A percentile compares a stretch with the other conserved stretches of the same genome.
These are phyloP conservation scores for Junco hyemalis DNA, from an alignment of 2,113 vertebrate species.

Conservation along the genomic window DNA sequence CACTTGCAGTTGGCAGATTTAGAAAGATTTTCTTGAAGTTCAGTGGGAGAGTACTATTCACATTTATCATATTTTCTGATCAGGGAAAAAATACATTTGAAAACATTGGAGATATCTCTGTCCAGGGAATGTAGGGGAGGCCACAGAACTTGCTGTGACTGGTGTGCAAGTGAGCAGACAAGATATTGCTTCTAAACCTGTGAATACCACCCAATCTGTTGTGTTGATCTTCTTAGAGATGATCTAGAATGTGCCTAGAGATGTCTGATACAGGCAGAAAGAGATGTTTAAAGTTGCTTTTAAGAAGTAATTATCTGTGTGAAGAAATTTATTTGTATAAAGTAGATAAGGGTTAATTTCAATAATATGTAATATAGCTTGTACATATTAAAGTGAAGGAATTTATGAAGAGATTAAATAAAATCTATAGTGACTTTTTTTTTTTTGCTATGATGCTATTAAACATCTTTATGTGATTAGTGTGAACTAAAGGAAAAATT, in stretches of 20 bases:
- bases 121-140: neutral
- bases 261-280: neutral
- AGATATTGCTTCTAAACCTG: neutral
- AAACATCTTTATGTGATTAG: neutral
- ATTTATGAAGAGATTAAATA: neutral
- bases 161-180: neutral
- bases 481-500: neutral
- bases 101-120: neutral
- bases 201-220: neutral
- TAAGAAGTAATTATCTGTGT: neutral
- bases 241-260: neutral
- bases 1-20: neutral
- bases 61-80: neutral
- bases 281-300: neutral
- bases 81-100: neutral
- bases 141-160: neutral
- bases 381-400: neutral
- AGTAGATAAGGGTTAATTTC: neutral
- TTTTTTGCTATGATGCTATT: neutral
- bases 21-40: neutral
- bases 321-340: neutral
- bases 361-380: neutral
- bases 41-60: neutral
- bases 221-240: neutral
- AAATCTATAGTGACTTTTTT: neutral